These are phyloP conservation scores for Bemisia tabaci DNA, from an alignment of 1,140 invertebrate species.

Conservation along the genomic window DNA sequence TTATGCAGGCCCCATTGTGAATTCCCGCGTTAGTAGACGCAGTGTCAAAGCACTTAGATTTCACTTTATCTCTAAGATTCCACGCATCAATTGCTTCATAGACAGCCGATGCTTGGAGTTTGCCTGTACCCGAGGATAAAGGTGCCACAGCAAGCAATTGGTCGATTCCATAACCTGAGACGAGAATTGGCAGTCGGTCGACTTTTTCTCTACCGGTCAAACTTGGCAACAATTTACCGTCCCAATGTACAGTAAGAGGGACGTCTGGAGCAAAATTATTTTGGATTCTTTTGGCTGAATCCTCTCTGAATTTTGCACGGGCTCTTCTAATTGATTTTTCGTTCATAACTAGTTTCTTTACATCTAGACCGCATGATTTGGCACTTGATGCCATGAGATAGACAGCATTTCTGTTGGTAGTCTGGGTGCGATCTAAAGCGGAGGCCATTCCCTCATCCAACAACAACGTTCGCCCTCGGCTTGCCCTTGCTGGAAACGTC, in stretches of 20 bases:
- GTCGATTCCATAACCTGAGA: conserved; percentile 5
- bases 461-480: too few relatives aligned
- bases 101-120: conserved; percentile 1
- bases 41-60: conserved; percentile 17
- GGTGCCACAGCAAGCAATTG: conserved; percentile 9
- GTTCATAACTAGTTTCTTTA: conserved; percentile 3
- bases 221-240: conserved; percentile 19
- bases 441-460: too few relatives aligned
- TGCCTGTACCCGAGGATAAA: conserved; percentile 5
- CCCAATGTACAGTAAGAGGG: conserved; percentile 17
- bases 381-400: conserved; percentile 4
- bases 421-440: conserved; percentile 1
- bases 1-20: conserved; percentile 14
- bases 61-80: conserved; percentile 14
- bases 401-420: not conserved
- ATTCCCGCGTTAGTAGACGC: conserved; percentile 15
- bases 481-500: too few relatives aligned
- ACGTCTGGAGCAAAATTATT: not conserved
- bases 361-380: conserved; percentile 3
- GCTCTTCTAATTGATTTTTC: conserved; percentile 3
- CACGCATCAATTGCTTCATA: conserved; percentile 10
- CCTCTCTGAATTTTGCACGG: not conserved
- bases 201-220: conserved; percentile 17
- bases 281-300: conserved; percentile 1
- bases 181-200: conserved; percentile 9